Evolutionary conservation across 2,888 invertebrate species (phyloP).

Genomic region (Caenorhabditis angaria): DNA sequence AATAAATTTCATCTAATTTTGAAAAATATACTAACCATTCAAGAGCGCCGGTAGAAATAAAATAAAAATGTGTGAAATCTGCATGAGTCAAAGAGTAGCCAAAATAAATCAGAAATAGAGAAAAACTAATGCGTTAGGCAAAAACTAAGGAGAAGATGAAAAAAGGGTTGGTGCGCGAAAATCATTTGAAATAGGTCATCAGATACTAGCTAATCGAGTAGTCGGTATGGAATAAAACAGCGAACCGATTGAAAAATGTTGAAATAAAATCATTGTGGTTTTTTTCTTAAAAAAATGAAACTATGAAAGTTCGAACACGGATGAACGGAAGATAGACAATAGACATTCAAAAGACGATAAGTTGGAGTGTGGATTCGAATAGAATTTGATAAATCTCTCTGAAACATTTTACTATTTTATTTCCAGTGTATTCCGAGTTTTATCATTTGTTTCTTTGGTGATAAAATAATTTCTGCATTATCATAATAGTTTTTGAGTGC

Average conservation of each 20-base stretch:
- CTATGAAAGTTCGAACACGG: too few relatives aligned
- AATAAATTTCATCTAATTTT: too few relatives aligned
- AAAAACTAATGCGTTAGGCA: not conserved
- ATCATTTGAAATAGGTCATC: conserved; percentile 48
- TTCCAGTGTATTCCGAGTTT: too few relatives aligned
- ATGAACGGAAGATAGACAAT: too few relatives aligned
- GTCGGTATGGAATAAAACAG: conserved; percentile 1
- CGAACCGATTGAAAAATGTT: not conserved
- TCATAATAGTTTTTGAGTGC: not conserved
- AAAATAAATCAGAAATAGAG: not conserved
- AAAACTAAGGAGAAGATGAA: conserved; percentile 2
- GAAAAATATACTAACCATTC: not conserved
- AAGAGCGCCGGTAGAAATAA: not conserved
- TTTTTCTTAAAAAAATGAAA: too few relatives aligned
- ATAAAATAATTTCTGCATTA: too few relatives aligned
- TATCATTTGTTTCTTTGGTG: too few relatives aligned
- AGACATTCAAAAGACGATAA: too few relatives aligned
- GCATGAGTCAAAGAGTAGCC: conserved; percentile 3
- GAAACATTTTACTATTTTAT: too few relatives aligned
- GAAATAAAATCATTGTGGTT: too few relatives aligned
- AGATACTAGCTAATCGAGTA: conserved; percentile 40
- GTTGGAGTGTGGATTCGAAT: too few relatives aligned
- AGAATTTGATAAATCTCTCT: too few relatives aligned
- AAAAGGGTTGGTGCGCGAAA: conserved; percentile 6
- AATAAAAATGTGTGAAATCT: not conserved